A percentile compares a stretch with the other conserved stretches of the same genome.
Conservation (phyloP, 2,797 vertebrate species). For the Austrolebias charrua region DNA sequence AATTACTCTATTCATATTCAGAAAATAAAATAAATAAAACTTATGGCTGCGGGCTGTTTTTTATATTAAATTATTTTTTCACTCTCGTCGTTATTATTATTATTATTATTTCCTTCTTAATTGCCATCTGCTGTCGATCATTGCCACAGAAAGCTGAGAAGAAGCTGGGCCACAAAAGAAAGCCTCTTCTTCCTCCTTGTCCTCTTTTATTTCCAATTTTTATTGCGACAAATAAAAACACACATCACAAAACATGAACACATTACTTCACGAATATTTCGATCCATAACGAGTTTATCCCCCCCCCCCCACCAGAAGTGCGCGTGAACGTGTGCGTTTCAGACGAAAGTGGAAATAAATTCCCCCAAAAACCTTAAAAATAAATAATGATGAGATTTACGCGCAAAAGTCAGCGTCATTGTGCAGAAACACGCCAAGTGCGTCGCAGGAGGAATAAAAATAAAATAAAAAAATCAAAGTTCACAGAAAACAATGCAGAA, state of each 20-base stretch:
- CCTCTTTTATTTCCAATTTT: conserved; percentile 17
- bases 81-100: conserved; percentile 11
- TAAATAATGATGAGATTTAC: conserved; percentile 65
- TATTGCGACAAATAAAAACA: conserved; percentile 54
- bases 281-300: conserved; percentile 68
- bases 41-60: conserved; percentile 23
- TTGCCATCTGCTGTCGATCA: conserved; percentile 50
- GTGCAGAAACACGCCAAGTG: conserved; percentile 66
- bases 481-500: conserved; percentile 64
- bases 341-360: conserved; percentile 11
- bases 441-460: conserved; percentile 56
- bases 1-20: conserved; percentile 5
- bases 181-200: conserved; percentile 33
- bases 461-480: conserved; percentile 46
- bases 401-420: conserved; percentile 61
- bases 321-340: conserved; percentile 7
- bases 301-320: conserved; percentile 3
- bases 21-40: conserved; percentile 18
- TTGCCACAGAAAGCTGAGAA: conserved; percentile 56
- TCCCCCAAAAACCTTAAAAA: conserved; percentile 30
- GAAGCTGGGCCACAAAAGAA: conserved; percentile 42
- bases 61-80: conserved; percentile 36
- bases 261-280: conserved; percentile 72
- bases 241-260: conserved; percentile 73
- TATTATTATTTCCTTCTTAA: conserved; percentile 17